Conservation (phyloP, 2,888 invertebrate species). For the Drosophila prolongata region DNA sequence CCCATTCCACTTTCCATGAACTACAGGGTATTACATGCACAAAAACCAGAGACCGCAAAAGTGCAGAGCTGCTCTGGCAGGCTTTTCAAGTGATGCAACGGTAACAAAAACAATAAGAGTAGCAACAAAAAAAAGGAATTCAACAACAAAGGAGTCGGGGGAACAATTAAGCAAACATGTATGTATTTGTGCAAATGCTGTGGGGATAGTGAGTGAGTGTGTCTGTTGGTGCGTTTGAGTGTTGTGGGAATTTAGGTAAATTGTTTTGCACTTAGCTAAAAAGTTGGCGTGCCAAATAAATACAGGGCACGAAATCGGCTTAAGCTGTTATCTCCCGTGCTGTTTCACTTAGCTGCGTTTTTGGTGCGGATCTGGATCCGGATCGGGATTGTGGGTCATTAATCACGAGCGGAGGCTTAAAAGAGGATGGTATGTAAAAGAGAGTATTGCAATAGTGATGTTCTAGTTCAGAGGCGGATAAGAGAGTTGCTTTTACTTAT, state of each 20-base stretch:
- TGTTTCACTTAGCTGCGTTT: constrained; percentile 65
- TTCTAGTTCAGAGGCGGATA: background rate
- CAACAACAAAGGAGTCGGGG: constrained; percentile 49
- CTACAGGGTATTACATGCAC: constrained; percentile 25
- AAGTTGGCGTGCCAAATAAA: constrained; percentile 71
- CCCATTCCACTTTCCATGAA: background rate
- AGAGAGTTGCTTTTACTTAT: background rate
- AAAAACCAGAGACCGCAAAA: constrained; percentile 29
- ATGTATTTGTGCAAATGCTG: constrained; percentile 15
- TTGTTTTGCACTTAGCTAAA: constrained; percentile 80
- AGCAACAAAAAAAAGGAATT: constrained; percentile 34
- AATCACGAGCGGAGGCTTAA: constrained; percentile 60
- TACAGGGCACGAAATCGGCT: constrained; percentile 60
- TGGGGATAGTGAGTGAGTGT: constrained; percentile 30
- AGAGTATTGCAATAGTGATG: constrained; percentile 16
- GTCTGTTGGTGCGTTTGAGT: constrained; percentile 17
- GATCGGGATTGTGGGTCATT: constrained; percentile 51
- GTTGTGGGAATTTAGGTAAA: constrained; percentile 71
- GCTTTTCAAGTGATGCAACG: constrained; percentile 61
- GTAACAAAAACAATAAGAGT: constrained; percentile 28
- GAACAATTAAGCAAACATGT: constrained; percentile 68
- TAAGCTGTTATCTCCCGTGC: constrained; percentile 62
- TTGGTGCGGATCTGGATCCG: constrained; percentile 37
- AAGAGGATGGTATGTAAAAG: constrained; percentile 20
- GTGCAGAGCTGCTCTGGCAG: constrained; percentile 67